Evolutionary conservation across 2,888 invertebrate species (phyloP), one percentile per base, ranked within the genome.

Genomic region (Pachymerium ferrugineum): DNA sequence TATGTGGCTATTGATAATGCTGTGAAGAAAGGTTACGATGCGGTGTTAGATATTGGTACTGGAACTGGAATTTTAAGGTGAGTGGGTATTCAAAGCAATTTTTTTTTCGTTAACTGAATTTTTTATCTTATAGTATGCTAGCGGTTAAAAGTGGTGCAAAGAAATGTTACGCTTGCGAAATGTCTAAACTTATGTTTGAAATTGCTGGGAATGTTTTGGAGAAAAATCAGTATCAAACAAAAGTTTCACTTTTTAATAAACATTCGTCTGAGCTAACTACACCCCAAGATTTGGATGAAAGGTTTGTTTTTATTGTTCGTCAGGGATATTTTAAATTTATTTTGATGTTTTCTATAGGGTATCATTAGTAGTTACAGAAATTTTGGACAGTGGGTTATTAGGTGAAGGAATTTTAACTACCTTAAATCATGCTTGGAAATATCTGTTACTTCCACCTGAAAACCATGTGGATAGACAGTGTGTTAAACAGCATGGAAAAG

Each of bases 341-440:
- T 19, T 77, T 79, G 76, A 16, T 33, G 74, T 28, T 75, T 77
- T 42, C 77, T n/a, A n/a, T n/a, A 84, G 84, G 79, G 85, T 86
- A 22, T 86, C 88, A 73, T 80, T 92, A 67, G 81, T 92, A 73
- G 85, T 92, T 0, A 91, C 90, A 1, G 92, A 93, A 83, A 88
- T 89, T 76, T 89, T 93, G 83, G 93, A 93, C 84, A 88, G 89
- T 70, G 92, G 89, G 0, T 80, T 92, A 29, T 89, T 93, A 81
- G 92, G 93, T 0, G 93, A 93, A 82, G 86, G 87, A 78, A 85
- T 89, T 35, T 81, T 93, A 62, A 85, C 87, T 77, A 88, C 88
- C 19, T 80, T 91, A 54, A 82, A 86, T 54, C 89, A 92, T 83
- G 91, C 91, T 5, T 89, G 89, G 86, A 83, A 87, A 74, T 81